Evolutionary conservation across 1,140 invertebrate genomes (phyloP).

Genomic region (Rhopalosiphum padi): DNA sequence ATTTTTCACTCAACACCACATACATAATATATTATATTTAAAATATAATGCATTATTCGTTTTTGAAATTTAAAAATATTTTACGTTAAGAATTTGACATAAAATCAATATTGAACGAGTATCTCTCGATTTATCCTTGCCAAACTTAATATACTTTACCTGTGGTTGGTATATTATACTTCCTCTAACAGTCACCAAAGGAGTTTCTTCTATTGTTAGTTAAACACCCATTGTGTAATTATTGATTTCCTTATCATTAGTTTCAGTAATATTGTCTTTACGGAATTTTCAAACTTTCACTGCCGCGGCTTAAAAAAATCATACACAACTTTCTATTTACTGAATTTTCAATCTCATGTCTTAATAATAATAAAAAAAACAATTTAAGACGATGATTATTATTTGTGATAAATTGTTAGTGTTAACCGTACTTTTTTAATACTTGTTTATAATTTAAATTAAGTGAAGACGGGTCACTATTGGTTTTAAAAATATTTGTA

Average conservation of each 20-base stretch:
- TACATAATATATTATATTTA: background rate
- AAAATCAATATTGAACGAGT: background rate
- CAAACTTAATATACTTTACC: conserved; percentile 1
- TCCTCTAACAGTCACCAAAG: background rate
- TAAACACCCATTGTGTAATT: background rate
- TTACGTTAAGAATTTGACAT: background rate
- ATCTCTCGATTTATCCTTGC: background rate
- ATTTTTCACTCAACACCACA: background rate
- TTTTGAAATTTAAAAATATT: conserved; percentile 1
- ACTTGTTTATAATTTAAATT: background rate
- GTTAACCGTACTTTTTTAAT: background rate
- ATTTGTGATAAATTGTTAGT: background rate
- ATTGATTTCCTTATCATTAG: conserved; percentile 27
- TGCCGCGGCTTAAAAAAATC: background rate
- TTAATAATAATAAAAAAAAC: background rate
- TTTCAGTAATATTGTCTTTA: background rate
- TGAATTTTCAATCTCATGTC: background rate
- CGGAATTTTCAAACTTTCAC: background rate
- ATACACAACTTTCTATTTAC: background rate
- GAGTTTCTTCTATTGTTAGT: background rate
- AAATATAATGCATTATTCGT: background rate
- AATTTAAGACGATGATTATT: background rate
- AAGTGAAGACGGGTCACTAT: background rate
- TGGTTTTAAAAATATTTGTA: background rate
- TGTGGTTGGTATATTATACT: conserved; percentile 18